These are phyloP conservation scores for Scylla paramamosain DNA, from an alignment of 1,140 invertebrate genomes.

Conservation along the genomic window DNA sequence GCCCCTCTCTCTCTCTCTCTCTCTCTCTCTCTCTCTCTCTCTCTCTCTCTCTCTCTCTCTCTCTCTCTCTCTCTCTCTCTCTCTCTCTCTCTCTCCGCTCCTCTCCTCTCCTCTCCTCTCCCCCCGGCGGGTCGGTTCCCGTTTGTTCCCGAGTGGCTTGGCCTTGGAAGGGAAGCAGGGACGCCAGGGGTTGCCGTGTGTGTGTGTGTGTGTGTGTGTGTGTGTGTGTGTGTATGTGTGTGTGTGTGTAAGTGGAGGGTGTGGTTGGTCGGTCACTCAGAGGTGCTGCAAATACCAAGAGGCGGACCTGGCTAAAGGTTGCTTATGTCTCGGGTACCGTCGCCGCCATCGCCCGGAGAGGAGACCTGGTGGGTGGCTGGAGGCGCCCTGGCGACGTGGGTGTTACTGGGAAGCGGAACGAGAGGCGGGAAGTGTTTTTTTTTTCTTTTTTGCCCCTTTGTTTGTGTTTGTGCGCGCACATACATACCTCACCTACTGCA, in stretches of 20 bases:
- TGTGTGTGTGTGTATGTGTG: conserved; percentile 12
- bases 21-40: neutral
- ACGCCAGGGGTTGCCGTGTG: neutral
- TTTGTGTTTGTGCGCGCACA: too few species aligned
- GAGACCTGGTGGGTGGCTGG: neutral
- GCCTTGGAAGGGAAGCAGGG: neutral
- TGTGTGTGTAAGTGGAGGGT: neutral
- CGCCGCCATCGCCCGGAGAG: neutral
- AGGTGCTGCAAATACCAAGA: conserved; percentile 21
- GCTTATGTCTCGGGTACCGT: neutral
- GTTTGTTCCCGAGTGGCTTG: neutral
- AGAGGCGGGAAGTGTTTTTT: too few species aligned
- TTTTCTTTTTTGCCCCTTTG: too few species aligned
- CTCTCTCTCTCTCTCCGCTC: neutral
- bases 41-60: neutral
- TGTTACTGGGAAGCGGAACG: too few species aligned
- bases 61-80: too few species aligned
- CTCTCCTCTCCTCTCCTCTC: neutral
- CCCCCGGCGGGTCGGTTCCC: conserved; percentile 4
- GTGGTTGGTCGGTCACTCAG: neutral
- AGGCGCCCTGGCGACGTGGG: too few species aligned
- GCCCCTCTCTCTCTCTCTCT: neutral
- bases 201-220: conserved; percentile 20
- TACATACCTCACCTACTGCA: too few species aligned
- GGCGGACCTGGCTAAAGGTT: neutral